Evolutionary conservation across 2,797 vertebrate genomes (phyloP).

Genomic region (Anniella stebbinsi): DNA sequence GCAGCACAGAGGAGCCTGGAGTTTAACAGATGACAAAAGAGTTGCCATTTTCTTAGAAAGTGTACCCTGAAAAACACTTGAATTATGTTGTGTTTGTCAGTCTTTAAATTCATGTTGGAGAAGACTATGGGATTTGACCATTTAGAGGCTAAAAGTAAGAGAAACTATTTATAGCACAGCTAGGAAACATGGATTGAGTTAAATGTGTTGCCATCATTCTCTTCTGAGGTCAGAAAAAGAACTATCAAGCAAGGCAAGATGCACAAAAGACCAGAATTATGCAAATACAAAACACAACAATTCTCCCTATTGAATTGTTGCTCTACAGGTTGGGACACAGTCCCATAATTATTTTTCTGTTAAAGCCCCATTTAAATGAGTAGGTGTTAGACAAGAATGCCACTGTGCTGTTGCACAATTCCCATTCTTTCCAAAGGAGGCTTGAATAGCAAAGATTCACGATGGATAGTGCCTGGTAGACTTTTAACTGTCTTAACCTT

Average conservation of each 20-base stretch:
- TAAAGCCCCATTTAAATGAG: neutral
- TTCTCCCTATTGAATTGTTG: conserved; percentile 63
- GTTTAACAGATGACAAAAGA: conserved; percentile 12
- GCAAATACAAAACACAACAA: conserved; percentile 54
- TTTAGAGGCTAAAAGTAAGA: conserved; percentile 65
- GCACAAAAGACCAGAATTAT: conserved; percentile 67
- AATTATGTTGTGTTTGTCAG: neutral
- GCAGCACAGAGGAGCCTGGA: neutral
- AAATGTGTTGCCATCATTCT: conserved; percentile 55
- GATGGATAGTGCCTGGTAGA: neutral
- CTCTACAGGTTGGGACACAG: conserved; percentile 63
- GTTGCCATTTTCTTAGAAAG: conserved; percentile 11
- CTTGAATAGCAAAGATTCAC: neutral
- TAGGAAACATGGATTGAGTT: conserved; percentile 48
- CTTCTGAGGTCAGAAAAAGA: conserved; percentile 65
- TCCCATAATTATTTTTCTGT: neutral
- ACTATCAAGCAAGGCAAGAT: conserved; percentile 62
- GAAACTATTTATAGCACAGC: conserved; percentile 56
- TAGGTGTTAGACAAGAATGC: neutral
- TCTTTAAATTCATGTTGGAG: conserved; percentile 47
- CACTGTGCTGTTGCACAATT: neutral
- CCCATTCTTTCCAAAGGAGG: neutral
- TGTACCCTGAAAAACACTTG: conserved; percentile 10
- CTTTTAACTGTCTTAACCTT: conserved; percentile 52
- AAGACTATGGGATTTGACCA: conserved; percentile 57